Percentiles rank a stretch among this genome's conserved stretches.
phyloP scores from a whole-genome alignment of 2,113 vertebrate species.

The Platichthys flesus region DNA sequence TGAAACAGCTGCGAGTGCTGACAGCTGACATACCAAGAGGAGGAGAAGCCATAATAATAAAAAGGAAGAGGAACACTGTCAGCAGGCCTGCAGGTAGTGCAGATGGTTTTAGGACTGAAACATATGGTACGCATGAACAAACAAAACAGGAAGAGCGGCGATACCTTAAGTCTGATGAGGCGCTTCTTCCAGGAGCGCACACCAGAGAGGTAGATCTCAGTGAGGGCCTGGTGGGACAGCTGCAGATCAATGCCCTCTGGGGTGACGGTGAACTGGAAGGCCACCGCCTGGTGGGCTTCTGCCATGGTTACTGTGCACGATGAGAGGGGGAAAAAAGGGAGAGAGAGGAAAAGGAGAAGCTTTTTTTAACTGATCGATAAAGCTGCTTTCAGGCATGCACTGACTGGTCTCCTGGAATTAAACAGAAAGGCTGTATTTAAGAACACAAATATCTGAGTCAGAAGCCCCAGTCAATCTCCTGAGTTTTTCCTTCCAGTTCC shows the following conservation, averaged over 20 bases:
- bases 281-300: conserved; percentile 91
- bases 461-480: too few species aligned
- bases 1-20: neutral
- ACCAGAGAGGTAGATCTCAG: conserved; percentile 89
- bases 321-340: neutral
- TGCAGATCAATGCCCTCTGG: conserved; percentile 83
- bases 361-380: neutral
- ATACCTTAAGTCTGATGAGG: conserved; percentile 85
- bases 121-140: neutral
- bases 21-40: neutral
- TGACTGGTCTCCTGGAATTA: too few species aligned
- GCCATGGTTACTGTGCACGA: conserved; percentile 81
- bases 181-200: conserved; percentile 91
- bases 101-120: neutral
- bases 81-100: neutral
- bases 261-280: conserved; percentile 87
- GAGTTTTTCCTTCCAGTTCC: too few species aligned
- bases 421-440: too few species aligned
- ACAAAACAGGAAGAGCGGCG: neutral
- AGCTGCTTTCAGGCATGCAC: neutral
- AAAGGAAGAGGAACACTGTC: neutral
- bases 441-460: too few species aligned
- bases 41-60: neutral
- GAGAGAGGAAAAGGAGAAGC: neutral
- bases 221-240: conserved; percentile 84